A percentile compares a stretch with the other conserved stretches of the same genome.
Evolutionary conservation across 2,888 invertebrate genomes (phyloP).

Genomic region (Agrypnus murinus): DNA sequence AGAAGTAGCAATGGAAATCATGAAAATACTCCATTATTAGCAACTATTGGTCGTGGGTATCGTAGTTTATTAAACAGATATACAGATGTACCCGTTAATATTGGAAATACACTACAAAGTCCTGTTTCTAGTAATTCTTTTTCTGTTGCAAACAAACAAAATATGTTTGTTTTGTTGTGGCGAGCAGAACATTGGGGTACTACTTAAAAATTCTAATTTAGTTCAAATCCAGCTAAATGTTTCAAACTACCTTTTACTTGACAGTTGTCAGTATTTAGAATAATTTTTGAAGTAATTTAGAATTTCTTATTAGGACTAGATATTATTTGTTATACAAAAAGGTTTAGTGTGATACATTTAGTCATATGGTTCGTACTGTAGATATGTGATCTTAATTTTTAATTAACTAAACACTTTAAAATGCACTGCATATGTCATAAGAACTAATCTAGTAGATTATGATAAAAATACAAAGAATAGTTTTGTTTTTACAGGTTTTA

Average conservation of each 20-base stretch:
- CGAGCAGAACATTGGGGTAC: slow-evolving; percentile 81
- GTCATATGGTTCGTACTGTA: too few relatives aligned
- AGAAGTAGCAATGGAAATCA: slow-evolving; percentile 69
- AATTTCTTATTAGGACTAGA: too few relatives aligned
- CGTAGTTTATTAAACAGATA: slow-evolving; percentile 82
- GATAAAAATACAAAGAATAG: too few relatives aligned
- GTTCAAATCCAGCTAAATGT: not conserved
- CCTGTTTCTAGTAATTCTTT: slow-evolving; percentile 60
- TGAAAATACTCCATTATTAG: slow-evolving; percentile 75
- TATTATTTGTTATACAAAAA: too few relatives aligned
- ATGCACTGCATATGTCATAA: too few relatives aligned
- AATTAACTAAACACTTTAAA: too few relatives aligned
- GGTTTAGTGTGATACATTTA: too few relatives aligned
- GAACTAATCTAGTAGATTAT: too few relatives aligned
- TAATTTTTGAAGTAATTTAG: too few relatives aligned
- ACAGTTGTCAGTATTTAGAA: not conserved
- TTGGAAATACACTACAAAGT: slow-evolving; percentile 67
- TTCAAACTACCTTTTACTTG: not conserved
- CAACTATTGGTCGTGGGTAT: slow-evolving; percentile 89
- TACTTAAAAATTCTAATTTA: slow-evolving; percentile 59
- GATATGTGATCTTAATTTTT: too few relatives aligned
- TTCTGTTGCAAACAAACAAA: slow-evolving; percentile 59
- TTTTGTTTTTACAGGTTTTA: too few relatives aligned
- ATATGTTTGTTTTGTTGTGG: slow-evolving; percentile 83
- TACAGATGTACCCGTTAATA: slow-evolving; percentile 73